Base-by-base conservation (phyloP, 2,888 invertebrate species). In the Chaitophorus viminalis region DNA sequence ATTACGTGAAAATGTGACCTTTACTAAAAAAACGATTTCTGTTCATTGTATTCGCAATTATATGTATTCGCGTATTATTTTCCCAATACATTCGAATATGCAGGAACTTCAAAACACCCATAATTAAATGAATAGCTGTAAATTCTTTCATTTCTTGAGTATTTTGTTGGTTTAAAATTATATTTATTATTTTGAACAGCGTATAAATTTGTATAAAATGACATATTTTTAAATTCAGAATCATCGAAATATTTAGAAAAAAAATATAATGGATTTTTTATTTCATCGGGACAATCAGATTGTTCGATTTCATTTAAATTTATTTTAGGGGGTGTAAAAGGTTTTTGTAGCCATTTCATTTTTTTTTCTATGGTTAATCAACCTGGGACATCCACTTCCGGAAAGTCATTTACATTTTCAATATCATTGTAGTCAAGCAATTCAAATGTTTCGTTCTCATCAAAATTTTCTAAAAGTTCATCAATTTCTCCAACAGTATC, bases 1-100 rank as follows among this genome's bases (percentile, higher is more conserved):
- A 90, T 89, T 60, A 90, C 77, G 82, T 90, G 90, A 9, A 90
- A 77, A 89, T n/a, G n/a, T 88, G 72, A 72, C 79, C 85, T 77
- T 89, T 83, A 33, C 90, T 70, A 82, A 89, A 90, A 86, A 90
- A 90, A 75, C 89, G 68, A 75, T 90, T 89, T 39, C 82, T 75
- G 31, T 85, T 65, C 89, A 90, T 90, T 11, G 39, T 78, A 25
- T 78, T 60, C 14, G 33, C 78, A 31, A 78, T 60, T 29, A 78
- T 78, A 60, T 77, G 0, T 52, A 77, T 77, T 25, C 54, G 54
- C 21, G 31, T 77, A 74, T 81, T 89, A 75, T 90, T 82, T 52
- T 87, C 82, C 81, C 87, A 82, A 68, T 81, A 82, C 76, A 89
- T 54, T 3, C 81, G 74, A 60, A 82, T 60, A 29, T 72, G 36